Evolutionary conservation across 2,888 invertebrate species (phyloP).

Genomic region (Drosophila dives): DNA sequence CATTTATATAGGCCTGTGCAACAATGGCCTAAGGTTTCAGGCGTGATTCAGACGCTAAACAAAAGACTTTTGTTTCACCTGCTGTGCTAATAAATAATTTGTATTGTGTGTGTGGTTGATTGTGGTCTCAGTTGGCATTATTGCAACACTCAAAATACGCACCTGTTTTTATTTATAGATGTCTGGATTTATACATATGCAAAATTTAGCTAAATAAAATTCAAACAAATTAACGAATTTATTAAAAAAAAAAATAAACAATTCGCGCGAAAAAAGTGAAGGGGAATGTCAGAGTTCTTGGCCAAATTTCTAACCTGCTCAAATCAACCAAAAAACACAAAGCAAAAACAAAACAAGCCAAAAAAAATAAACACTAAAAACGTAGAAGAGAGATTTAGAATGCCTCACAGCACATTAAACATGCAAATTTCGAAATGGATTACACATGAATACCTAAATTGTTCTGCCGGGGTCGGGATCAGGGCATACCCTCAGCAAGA

Average conservation of each 20-base stretch:
- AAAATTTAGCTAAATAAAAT: constrained; percentile 10
- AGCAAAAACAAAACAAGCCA: neutral
- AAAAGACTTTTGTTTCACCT: constrained; percentile 18
- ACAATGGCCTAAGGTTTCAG: constrained; percentile 21
- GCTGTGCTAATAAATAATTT: constrained; percentile 5
- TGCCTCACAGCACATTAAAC: constrained; percentile 64
- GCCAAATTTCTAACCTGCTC: constrained; percentile 20
- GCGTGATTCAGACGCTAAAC: neutral
- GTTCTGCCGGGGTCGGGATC: constrained; percentile 29
- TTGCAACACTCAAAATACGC: constrained; percentile 1
- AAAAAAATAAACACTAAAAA: neutral
- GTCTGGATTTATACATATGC: constrained; percentile 12
- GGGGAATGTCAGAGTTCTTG: constrained; percentile 40
- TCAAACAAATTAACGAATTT: constrained; percentile 1
- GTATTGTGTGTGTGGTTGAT: neutral
- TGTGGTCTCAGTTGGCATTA: constrained; percentile 16
- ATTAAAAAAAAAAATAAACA: constrained; percentile 15
- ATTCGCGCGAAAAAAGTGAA: constrained; percentile 37
- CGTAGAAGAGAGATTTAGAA: constrained; percentile 18
- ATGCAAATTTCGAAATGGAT: constrained; percentile 71
- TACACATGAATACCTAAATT: constrained; percentile 64
- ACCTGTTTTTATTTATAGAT: constrained; percentile 17
- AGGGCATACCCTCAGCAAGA: neutral
- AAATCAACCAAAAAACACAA: constrained; percentile 29
- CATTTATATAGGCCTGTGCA: constrained; percentile 34